Conservation (phyloP, 2,797 vertebrate genomes). For the Karalla daura region DNA sequence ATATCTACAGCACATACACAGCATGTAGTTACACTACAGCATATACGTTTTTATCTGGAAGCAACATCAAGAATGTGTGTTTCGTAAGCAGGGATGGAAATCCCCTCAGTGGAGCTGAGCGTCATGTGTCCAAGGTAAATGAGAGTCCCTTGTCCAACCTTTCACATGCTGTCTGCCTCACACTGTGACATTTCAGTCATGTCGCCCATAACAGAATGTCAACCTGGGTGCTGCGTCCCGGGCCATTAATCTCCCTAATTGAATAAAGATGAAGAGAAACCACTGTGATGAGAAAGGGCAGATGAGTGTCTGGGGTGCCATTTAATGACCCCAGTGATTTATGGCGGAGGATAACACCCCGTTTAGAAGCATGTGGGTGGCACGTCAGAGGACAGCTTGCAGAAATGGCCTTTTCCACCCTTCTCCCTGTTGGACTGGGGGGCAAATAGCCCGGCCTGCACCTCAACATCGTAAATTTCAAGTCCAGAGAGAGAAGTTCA, state of each 20-base stretch:
- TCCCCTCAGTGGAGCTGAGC: constrained; percentile 22
- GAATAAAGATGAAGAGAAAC: constrained; percentile 78
- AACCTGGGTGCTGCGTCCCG: constrained; percentile 53
- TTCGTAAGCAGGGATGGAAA: constrained; percentile 27
- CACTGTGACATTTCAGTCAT: constrained; percentile 68
- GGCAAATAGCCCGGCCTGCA: constrained; percentile 43
- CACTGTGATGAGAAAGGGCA: constrained; percentile 76
- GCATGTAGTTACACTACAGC: no score
- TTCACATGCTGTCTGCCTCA: constrained; percentile 39
- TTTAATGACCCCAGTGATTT: constrained; percentile 78
- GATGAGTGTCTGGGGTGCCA: constrained; percentile 71
- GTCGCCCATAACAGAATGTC: constrained; percentile 59
- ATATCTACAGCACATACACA: no score
- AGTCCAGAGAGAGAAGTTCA: constrained; percentile 21
- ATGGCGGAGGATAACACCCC: constrained; percentile 61
- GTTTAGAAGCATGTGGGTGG: constrained; percentile 72
- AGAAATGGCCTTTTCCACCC: constrained; percentile 63
- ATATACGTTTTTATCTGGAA: neutral
- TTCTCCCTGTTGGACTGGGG: constrained; percentile 36
- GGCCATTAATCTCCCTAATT: constrained; percentile 74
- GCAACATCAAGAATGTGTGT: constrained; percentile 35
- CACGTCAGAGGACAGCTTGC: constrained; percentile 70
- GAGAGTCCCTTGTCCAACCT: constrained; percentile 28
- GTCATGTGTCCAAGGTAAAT: constrained; percentile 39
- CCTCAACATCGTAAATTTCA: constrained; percentile 59